phyloP scores from a whole-genome alignment of 1,140 invertebrate species.

The Yoshiicerus persimilis region DNA sequence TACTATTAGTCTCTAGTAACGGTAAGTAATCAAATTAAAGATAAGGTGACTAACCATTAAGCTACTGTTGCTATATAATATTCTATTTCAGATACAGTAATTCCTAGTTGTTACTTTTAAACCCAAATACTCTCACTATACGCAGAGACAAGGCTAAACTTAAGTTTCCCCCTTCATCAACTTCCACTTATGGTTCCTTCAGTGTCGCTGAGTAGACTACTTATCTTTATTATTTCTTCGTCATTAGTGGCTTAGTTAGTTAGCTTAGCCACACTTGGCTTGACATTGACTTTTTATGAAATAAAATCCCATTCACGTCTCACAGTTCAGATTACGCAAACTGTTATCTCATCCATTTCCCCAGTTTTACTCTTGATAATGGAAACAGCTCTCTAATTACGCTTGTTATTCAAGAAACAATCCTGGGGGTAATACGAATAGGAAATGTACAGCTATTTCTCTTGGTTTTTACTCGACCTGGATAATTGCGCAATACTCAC shows the following conservation, averaged over 20 bases:
- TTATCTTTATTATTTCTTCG: background rate
- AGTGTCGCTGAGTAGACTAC: background rate
- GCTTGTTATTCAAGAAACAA: background rate
- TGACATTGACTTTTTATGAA: background rate
- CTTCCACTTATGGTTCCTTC: background rate
- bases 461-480: too few species aligned
- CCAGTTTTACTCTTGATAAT: background rate
- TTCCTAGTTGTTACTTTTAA: background rate
- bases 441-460: background rate
- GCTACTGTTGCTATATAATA: background rate
- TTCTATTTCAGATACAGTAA: background rate
- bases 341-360: background rate
- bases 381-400: background rate
- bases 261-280: background rate
- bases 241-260: background rate
- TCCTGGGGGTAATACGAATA: background rate
- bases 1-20: background rate
- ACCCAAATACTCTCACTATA: background rate
- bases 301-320: background rate
- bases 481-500: too few species aligned
- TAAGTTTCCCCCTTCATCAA: background rate
- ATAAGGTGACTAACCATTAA: conserved; percentile 4
- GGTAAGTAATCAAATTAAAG: conserved; percentile 15
- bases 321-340: background rate
- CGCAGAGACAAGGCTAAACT: background rate